Evolutionary conservation across 2,113 vertebrate genomes (phyloP), one percentile per base, ranked within the genome.

Genomic region (Scophthalmus maximus): DNA sequence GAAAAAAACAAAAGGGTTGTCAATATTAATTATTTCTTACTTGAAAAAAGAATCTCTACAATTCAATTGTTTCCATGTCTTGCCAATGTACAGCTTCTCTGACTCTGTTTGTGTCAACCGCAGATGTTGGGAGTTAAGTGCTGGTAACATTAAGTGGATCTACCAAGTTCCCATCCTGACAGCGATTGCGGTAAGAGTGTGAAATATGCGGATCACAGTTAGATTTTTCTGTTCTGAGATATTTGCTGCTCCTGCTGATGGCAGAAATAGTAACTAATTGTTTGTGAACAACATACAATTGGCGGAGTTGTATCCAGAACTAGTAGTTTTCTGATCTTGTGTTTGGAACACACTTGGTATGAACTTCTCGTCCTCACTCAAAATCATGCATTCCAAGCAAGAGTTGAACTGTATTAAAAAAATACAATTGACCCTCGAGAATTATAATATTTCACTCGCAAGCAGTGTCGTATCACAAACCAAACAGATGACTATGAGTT

Each of bases 51-150:
- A n/a, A n/a, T n/a, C n/a, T n/a, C n/a, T n/a, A n/a, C n/a, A n/a
- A n/a, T n/a, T n/a, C n/a, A n/a, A n/a, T n/a, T n/a, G n/a, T n/a
- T n/a, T n/a, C n/a, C n/a, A n/a, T n/a, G n/a, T n/a, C n/a, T n/a
- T n/a, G n/a, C n/a, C n/a, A n/a, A n/a, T n/a, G n/a, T n/a, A n/a
- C n/a, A n/a, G n/a, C 30, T 61, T 26, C 7, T 50, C 7, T 72
- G n/a, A n/a, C n/a, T 4, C 30, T 36, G 1, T 46, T 58, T 30
- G 42, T 50, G 6, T 25, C 26, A 22, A 12, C 29, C 82, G 60
- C 82, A 96, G 96, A 75, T 96, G 96, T 89, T 96, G 96, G 96
- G 95, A 96, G 76, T 83, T 96, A 36, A 96, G 91, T 69, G 94
- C 94, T 49, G 95, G 94, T 23, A 93, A 94, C 68, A 88, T 95